Evolutionary conservation across 2,888 invertebrate species (phyloP), one percentile per base, ranked within the genome.

Genomic region (Drosophila neotestacea): DNA sequence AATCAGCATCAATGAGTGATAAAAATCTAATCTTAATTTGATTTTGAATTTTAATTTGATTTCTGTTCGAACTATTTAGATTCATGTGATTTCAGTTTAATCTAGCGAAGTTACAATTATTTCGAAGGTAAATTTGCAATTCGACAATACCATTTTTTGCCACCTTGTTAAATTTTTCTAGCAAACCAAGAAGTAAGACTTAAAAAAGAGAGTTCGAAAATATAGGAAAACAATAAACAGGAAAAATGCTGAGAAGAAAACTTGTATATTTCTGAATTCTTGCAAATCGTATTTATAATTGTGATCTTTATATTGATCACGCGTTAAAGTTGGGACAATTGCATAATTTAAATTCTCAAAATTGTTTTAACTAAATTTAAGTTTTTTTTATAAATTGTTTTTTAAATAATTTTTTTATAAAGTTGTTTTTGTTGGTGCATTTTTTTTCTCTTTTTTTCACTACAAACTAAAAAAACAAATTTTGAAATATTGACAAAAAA

Each of bases 351-450:
- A 34, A 58, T 50, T 48, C 58, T 47, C 47, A 56, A 70, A 73
- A 70, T 83, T 82, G 60, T 62, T 72, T 81, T 85, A 85, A 82
- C 82, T 83, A 82, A 82, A 82, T 80, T 79, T 51, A 65, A 65
- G 52, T 69, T 58, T 52, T 58, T 52, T 52, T 9, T 41, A 67
- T 36, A 78, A 71, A 76, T 47, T 55, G 27, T 22, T 55, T 52
- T 28, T 56, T 44, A 61, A 6, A 11, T 38, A 41, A 32, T 50
- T 38, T 32, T 47, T 47, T 34, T 56, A 27, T 11, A 0, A 10
- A 27, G 28, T 55, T 56, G 58, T 66, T 65, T 48, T 46, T 47
- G 6, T 11, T 56, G 5, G 5, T 30, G 4, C 27, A 34, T 51
- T 54, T 58, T 66, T 66, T 65, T 48, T 46, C 44, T 7, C 9